Percentiles rank a stretch among this genome's conserved stretches.
phyloP scores from a whole-genome alignment of 2,113 vertebrate genomes.

The Hipposideros armiger region DNA sequence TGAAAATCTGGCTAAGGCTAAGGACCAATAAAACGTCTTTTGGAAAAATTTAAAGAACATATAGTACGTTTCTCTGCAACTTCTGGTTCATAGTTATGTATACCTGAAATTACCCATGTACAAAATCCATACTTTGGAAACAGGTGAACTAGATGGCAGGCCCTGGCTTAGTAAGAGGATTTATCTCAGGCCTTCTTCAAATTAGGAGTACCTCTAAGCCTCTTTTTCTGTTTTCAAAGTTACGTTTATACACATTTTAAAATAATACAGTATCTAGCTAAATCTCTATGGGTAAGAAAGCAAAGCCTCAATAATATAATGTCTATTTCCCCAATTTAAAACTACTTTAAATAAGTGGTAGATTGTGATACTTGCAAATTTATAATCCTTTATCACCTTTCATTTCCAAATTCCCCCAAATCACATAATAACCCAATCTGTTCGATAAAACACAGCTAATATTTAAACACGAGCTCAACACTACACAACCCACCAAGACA shows the following conservation, averaged over 20 bases:
- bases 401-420: neutral
- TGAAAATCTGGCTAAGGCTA: neutral
- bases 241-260: neutral
- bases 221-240: neutral
- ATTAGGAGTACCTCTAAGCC: neutral
- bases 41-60: neutral
- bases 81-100: neutral
- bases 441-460: neutral
- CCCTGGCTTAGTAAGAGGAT: neutral
- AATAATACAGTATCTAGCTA: neutral
- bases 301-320: neutral
- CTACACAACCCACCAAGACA: neutral
- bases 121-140: neutral
- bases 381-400: neutral
- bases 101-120: neutral
- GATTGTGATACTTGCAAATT: neutral
- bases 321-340: slow-evolving; percentile 5
- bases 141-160: neutral
- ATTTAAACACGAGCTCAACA: neutral
- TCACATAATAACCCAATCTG: neutral
- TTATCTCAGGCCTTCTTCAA: neutral
- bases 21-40: neutral
- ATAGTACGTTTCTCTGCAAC: neutral
- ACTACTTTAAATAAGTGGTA: neutral
- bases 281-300: neutral